Percentiles rank a stretch among this genome's conserved stretches.
phyloP scores from a whole-genome alignment of 2,888 invertebrate genomes.

The Pyrrhia umbra region DNA sequence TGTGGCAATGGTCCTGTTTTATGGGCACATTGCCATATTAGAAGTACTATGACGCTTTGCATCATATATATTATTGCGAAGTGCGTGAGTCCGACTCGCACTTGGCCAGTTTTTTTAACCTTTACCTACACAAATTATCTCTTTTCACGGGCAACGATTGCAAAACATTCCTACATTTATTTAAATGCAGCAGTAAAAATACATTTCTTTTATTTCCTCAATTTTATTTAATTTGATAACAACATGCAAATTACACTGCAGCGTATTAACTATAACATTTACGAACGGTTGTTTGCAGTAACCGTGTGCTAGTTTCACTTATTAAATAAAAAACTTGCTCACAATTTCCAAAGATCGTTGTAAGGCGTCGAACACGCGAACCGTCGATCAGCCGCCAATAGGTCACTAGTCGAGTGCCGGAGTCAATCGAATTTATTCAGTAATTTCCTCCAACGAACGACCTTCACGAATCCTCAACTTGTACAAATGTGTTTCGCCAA shows the following conservation, averaged over 20 bases:
- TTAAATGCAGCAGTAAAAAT: slow-evolving; percentile 9
- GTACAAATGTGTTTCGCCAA: slow-evolving; percentile 74
- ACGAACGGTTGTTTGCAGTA: slow-evolving; percentile 50
- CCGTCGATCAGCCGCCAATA: slow-evolving; percentile 82
- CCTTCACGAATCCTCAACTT: slow-evolving; percentile 76
- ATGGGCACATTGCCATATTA: too few relatives aligned
- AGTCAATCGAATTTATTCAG: slow-evolving; percentile 87
- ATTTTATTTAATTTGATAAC: slow-evolving; percentile 13
- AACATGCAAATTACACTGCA: slow-evolving; percentile 55
- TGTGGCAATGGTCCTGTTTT: too few relatives aligned
- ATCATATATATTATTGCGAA: too few relatives aligned
- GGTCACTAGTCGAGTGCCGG: slow-evolving; percentile 69
- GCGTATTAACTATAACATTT: slow-evolving; percentile 40
- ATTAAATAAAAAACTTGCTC: slow-evolving; percentile 66
- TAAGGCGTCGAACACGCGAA: slow-evolving; percentile 78
- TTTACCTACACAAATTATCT: too few relatives aligned
- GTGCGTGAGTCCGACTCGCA: too few relatives aligned
- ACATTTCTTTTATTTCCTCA: slow-evolving; percentile 8
- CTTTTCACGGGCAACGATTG: not conserved
- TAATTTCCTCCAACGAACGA: slow-evolving; percentile 80
- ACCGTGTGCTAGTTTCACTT: slow-evolving; percentile 62
- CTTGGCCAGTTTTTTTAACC: too few relatives aligned
- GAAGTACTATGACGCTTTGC: too few relatives aligned
- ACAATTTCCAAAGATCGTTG: slow-evolving; percentile 62
- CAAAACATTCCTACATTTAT: slow-evolving; percentile 6